These are phyloP conservation scores for Mobula hypostoma DNA, from an alignment of 2,113 vertebrate species.

Conservation along the genomic window DNA sequence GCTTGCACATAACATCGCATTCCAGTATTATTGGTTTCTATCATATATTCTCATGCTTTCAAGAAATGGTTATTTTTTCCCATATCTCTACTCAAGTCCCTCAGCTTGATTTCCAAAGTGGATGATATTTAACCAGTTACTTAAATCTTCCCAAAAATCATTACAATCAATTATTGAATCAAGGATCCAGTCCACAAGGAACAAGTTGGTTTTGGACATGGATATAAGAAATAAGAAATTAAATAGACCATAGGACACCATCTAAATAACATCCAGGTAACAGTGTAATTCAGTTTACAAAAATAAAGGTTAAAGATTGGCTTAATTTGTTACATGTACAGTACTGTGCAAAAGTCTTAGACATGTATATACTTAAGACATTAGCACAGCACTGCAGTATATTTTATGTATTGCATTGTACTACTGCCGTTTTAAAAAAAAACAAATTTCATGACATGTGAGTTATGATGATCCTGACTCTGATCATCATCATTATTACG, in stretches of 20 bases:
- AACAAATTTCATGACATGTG: no score
- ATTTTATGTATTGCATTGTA: no score
- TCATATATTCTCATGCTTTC: background rate
- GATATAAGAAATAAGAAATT: background rate
- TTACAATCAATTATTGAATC: background rate
- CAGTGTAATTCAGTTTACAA: background rate
- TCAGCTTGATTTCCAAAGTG: background rate
- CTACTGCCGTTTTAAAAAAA: no score
- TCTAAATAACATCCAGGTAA: background rate
- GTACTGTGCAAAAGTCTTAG: no score
- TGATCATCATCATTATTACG: no score
- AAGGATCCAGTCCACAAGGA: background rate
- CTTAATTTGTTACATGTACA: no score
- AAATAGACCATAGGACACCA: background rate
- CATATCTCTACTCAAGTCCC: background rate
- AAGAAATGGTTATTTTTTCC: background rate
- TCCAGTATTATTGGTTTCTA: background rate
- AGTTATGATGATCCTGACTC: no score
- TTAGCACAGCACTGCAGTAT: no score
- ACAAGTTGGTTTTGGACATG: background rate
- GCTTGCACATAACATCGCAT: background rate
- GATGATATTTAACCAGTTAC: background rate
- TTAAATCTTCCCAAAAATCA: background rate
- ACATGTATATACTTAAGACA: no score
- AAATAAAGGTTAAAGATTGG: no score